Evolutionary conservation across 2,113 vertebrate genomes (phyloP).

Genomic region (Ophiodon elongatus): DNA sequence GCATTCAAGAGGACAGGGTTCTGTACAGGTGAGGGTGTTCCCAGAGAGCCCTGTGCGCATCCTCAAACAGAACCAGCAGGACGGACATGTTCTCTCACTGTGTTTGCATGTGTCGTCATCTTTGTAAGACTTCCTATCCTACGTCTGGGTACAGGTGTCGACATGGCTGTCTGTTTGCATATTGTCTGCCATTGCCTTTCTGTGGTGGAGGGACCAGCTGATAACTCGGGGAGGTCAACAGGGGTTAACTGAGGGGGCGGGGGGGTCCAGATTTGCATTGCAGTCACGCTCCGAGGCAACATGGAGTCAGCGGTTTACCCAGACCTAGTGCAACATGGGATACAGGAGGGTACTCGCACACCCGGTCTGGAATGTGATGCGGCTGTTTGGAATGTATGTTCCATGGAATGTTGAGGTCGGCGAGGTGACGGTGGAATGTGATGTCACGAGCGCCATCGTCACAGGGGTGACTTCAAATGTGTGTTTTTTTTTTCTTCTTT

Average conservation of each 20-base stretch:
- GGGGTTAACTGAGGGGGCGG: neutral
- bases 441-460: constrained; percentile 9
- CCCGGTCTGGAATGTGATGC: constrained; percentile 74
- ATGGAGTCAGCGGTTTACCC: constrained; percentile 66
- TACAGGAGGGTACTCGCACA: constrained; percentile 59
- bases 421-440: constrained; percentile 17
- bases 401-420: constrained; percentile 71
- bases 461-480: neutral
- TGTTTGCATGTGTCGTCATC: constrained; percentile 55
- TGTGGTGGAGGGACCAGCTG: constrained; percentile 37
- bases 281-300: constrained; percentile 72
- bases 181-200: constrained; percentile 76
- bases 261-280: constrained; percentile 74
- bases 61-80: constrained; percentile 64
- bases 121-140: constrained; percentile 31
- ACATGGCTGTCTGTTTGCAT: constrained; percentile 85
- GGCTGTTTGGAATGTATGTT: constrained; percentile 68
- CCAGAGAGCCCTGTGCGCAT: constrained; percentile 79
- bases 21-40: constrained; percentile 84
- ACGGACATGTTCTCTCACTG: constrained; percentile 51
- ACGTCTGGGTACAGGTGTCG: constrained; percentile 53
- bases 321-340: constrained; percentile 72
- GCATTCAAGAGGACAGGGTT: constrained; percentile 84
- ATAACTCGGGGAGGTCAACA: constrained; percentile 15
- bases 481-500: neutral